Base-by-base conservation (phyloP, 1,140 invertebrate species). In the Drosophila burlai region DNA sequence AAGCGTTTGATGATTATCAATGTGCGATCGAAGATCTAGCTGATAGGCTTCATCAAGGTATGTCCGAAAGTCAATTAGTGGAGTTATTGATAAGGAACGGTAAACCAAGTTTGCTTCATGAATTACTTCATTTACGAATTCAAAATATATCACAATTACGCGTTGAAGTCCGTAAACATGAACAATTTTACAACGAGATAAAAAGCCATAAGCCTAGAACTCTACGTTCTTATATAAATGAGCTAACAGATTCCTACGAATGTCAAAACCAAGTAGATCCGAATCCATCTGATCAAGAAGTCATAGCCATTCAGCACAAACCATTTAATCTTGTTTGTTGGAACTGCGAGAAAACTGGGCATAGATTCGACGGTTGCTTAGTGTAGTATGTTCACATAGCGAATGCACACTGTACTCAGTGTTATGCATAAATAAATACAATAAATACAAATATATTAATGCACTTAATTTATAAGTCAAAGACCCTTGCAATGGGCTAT, bases 111-210 rank as follows among this genome's bases (percentile, higher is more conserved):
- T 21, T 21, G 21, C 21, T 21, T 21, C n/a, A n/a, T n/a, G n/a
- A n/a, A n/a, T n/a, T n/a, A n/a, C 21, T 21, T 21, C 21, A 21
- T 21, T 21, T 21, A 49, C 15, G 16, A 5, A 49, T 29, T 3
- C 2, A 2, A 6, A 49, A 49, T 10, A 50, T 24, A 10, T 49
- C 47, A 29, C 24, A 49, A 49, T n/a, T 49, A 49, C 15, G 47
- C 4, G 15, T 29, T 29, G 24, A 49, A 29, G 26, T 50, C 9
- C 26, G 47, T 29, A 50, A 29, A n/a, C 47, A 29, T 50, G 15
- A 50, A 50, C 16, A 50, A 29, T 50, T 50, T 50, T 50, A 29
- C 15, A 29, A 49, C 24, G 24, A 50, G 24, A 50, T 50, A 11
- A 50, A 11, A 50, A 26, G 15, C 15, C n/a, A 10, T 29, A 29